Conservation (phyloP, 2,888 invertebrate genomes). For the Julus scandinavius region DNA sequence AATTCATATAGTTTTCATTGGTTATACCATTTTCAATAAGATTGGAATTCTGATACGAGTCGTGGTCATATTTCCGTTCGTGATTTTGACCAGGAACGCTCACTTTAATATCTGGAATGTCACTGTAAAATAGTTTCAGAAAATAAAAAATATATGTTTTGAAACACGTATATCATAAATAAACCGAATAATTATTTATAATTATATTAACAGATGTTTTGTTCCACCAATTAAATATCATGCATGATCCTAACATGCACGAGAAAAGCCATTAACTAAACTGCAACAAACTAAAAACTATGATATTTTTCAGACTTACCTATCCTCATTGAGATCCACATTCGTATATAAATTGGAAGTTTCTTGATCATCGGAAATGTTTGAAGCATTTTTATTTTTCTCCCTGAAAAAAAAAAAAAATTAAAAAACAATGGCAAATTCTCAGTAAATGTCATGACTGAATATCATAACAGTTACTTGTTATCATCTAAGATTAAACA, state of each 20-base stretch:
- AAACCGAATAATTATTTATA: too few species aligned
- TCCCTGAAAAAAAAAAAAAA: not conserved
- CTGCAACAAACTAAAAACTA: too few species aligned
- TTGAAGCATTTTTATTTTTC: conserved; percentile 26
- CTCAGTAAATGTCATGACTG: not conserved
- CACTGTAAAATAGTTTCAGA: not conserved
- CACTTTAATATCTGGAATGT: not conserved
- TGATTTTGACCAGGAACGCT: not conserved
- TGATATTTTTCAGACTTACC: not conserved
- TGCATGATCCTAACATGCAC: too few species aligned
- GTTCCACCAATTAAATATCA: too few species aligned
- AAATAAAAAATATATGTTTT: not conserved
- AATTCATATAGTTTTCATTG: not conserved
- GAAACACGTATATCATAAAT: too few species aligned
- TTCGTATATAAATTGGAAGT: not conserved
- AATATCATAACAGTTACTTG: not conserved
- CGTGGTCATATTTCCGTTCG: not conserved
- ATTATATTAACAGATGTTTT: too few species aligned
- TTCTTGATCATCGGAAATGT: not conserved
- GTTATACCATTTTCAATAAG: not conserved
- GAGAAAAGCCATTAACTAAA: too few species aligned
- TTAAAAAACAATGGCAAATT: not conserved
- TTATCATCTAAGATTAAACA: not conserved
- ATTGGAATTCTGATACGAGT: not conserved
- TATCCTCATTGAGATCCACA: not conserved